Percentiles rank a stretch among this genome's conserved stretches.
These are phyloP conservation scores for Drosophila athabasca DNA, from an alignment of 1,140 invertebrate species.

Conservation along the genomic window DNA sequence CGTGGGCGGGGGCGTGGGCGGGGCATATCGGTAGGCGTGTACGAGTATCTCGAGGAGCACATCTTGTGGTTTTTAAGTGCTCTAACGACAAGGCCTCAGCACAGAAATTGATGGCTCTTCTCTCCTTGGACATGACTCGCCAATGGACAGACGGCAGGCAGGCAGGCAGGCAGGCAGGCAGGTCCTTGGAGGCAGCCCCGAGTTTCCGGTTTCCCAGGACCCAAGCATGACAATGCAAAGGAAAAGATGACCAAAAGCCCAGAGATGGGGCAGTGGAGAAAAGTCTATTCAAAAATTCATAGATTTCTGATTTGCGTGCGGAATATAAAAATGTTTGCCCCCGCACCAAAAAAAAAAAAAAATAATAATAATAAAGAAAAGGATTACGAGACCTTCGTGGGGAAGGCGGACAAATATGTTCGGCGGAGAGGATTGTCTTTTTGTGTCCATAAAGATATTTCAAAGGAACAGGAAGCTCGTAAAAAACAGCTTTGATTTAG, in stretches of 20 bases:
- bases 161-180: background rate
- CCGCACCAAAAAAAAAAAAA: too few species aligned
- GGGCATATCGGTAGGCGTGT: constrained; percentile 7
- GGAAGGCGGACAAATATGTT: background rate
- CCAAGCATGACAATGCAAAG: constrained; percentile 43
- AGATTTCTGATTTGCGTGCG: constrained; percentile 63
- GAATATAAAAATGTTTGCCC: constrained; percentile 46
- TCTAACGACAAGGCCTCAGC: constrained; percentile 40
- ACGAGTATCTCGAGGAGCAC: constrained; percentile 66
- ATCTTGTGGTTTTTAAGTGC: constrained; percentile 77
- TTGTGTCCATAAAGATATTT: too few species aligned
- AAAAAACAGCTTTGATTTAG: too few species aligned
- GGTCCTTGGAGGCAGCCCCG: background rate
- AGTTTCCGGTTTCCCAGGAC: too few species aligned
- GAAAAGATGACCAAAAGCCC: background rate
- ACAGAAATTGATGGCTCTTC: constrained; percentile 71
- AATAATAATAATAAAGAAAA: too few species aligned
- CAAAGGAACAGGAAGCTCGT: too few species aligned
- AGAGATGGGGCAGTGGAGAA: background rate
- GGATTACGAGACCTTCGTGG: constrained; percentile 66
- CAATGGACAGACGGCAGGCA: constrained; percentile 9
- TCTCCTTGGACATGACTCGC: constrained; percentile 56
- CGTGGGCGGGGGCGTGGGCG: too few species aligned
- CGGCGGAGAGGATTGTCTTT: too few species aligned
- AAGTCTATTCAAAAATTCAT: constrained; percentile 60